phyloP scores from a whole-genome alignment of 1,140 invertebrate species.

The Geopemphigus sp. region DNA sequence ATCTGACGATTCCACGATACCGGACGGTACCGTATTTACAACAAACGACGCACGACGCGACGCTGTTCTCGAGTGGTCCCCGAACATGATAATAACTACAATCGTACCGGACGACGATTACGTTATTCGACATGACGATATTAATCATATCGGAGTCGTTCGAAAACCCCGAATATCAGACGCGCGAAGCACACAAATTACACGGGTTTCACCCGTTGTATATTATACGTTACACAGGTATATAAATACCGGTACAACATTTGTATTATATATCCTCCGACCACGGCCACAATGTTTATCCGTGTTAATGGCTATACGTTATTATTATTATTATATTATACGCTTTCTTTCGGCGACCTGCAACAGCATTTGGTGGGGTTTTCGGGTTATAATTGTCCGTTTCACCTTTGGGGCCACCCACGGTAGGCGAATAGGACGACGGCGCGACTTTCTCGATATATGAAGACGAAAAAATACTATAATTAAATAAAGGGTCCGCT shows the following conservation, averaged over 20 bases:
- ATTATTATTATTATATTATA: no score
- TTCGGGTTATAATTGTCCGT: slow-evolving; percentile 7
- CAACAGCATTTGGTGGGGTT: neutral
- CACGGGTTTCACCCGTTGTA: neutral
- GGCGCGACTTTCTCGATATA: neutral
- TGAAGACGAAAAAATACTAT: slow-evolving; percentile 17
- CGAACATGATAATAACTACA: no score
- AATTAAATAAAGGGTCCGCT: slow-evolving; percentile 19
- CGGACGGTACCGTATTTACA: no score
- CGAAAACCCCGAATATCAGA: neutral
- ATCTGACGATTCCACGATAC: no score
- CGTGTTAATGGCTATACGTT: slow-evolving; percentile 13
- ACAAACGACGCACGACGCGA: no score
- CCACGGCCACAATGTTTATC: slow-evolving; percentile 27
- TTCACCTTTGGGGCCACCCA: slow-evolving; percentile 33
- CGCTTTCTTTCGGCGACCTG: neutral
- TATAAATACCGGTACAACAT: neutral
- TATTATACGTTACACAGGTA: neutral
- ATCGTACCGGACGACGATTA: no score
- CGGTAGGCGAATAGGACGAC: neutral
- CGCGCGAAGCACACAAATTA: slow-evolving; percentile 15
- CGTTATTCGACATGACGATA: no score
- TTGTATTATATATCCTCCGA: neutral
- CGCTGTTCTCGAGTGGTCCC: no score
- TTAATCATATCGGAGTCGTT: neutral